Evolutionary conservation across 2,797 vertebrate genomes (phyloP), one percentile per base, ranked within the genome.

Genomic region (Netta rufina): DNA sequence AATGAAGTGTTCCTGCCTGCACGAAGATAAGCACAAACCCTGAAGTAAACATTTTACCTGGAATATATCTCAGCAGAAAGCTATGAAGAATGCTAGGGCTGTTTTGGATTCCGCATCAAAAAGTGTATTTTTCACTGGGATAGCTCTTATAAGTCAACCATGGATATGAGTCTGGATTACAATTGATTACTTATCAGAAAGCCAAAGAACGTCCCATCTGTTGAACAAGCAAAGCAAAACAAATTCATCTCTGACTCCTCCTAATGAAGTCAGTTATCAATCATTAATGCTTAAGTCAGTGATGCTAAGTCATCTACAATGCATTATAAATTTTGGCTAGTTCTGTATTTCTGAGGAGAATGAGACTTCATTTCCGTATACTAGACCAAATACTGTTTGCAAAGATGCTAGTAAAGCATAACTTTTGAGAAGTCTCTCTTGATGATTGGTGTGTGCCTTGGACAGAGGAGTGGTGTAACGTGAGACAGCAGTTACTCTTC

Each of bases 1-100:
- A 92, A 92, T 90, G 41, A 53, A 97, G 79, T 38, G 56, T 84
- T 84, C 57, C 87, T 97, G 98, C 53, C 56, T 94, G 67, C 76
- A 85, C 39, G 53, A 38, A 74, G 87, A 27, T 47, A 60, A 90
- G 47, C 32, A 77, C 61, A 83, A 54, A 67, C 39, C 49, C 28
- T 20, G 32, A 87, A 82, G 43, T 2, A 3, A 2, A 62, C 17
- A 7, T 36, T 89, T 53, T 33, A 65, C 32, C 38, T 61, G 69
- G 17, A 84, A 53, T 49, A 13, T 49, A 69, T 77, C 75, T 87
- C n/a, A 47, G 11, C 11, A 38, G 70, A 72, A 84, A 78, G 58
- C 72, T 75, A 13, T 8, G 33, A 71, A 51, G 76, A 87, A 87
- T 49, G 41, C 28, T 45, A 32, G 24, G 80, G 24, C 8, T 38